A percentile compares a stretch with the other conserved stretches of the same genome.
phyloP scores from a whole-genome alignment of 2,888 invertebrate species.

The Drosophila maculinotata region DNA sequence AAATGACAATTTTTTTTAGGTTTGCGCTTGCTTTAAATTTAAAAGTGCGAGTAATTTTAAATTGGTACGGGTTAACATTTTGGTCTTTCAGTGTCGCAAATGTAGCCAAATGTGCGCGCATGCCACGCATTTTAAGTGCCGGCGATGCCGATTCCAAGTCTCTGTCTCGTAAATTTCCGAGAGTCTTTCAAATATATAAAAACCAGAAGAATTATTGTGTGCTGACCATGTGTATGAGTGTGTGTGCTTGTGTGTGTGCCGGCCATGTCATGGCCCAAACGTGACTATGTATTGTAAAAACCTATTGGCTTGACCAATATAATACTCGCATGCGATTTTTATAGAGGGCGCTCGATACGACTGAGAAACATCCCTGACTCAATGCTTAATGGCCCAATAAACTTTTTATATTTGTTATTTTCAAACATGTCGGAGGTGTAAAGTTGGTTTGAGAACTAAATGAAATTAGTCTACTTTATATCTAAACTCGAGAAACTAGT shows the following conservation, averaged over 20 bases:
- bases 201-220: slow-evolving; percentile 35
- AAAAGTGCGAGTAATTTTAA: slow-evolving; percentile 71
- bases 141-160: background rate
- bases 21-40: slow-evolving; percentile 49
- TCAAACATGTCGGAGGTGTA: slow-evolving; percentile 41
- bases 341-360: slow-evolving; percentile 2
- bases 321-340: slow-evolving; percentile 18
- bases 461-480: slow-evolving; percentile 21
- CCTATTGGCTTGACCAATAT: slow-evolving; percentile 4
- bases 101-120: slow-evolving; percentile 62
- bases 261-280: slow-evolving; percentile 63
- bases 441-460: slow-evolving; percentile 20
- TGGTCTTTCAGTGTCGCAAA: slow-evolving; percentile 69
- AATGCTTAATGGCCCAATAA: slow-evolving; percentile 31
- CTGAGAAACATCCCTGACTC: slow-evolving; percentile 29
- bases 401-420: slow-evolving; percentile 6
- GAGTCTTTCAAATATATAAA: slow-evolving; percentile 23
- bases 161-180: slow-evolving; percentile 48
- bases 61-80: slow-evolving; percentile 43
- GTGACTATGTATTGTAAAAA: slow-evolving; percentile 61
- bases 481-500: slow-evolving; percentile 38
- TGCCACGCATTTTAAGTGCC: slow-evolving; percentile 71
- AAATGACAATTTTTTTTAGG: slow-evolving; percentile 62
- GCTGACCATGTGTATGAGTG: slow-evolving; percentile 7
- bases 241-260: slow-evolving; percentile 5